These are phyloP conservation scores for Coracopsis vasa DNA, from an alignment of 2,113 vertebrate species.

Conservation along the genomic window DNA sequence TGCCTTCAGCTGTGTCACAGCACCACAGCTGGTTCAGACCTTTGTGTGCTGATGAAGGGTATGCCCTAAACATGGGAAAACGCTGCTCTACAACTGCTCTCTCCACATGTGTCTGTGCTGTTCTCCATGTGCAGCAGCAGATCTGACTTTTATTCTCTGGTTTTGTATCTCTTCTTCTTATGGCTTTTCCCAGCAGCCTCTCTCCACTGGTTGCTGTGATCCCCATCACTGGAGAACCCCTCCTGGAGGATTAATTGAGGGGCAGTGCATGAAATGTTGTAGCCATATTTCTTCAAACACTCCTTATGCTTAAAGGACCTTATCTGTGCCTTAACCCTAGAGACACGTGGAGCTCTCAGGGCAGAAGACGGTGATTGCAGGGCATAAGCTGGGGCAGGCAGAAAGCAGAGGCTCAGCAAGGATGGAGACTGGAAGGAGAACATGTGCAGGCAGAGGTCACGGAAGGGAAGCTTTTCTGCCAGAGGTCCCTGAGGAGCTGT, in stretches of 20 bases:
- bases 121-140: background rate
- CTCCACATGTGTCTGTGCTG: background rate
- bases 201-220: background rate
- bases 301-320: background rate
- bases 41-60: background rate
- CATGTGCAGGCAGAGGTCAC: accelerated
- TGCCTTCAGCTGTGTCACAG: background rate
- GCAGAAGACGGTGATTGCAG: background rate
- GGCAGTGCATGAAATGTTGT: background rate
- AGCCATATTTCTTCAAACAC: background rate
- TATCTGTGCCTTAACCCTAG: background rate
- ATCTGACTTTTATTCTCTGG: background rate
- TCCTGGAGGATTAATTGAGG: background rate
- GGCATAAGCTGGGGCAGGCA: background rate
- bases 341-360: background rate
- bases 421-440: background rate
- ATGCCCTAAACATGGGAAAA: background rate
- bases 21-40: background rate
- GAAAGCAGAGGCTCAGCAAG: background rate
- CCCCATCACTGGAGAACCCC: background rate
- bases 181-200: background rate
- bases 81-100: background rate
- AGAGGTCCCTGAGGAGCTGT: background rate
- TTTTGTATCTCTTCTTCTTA: background rate
- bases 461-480: background rate